Evolutionary conservation across 2,113 vertebrate species (phyloP).

Genomic region (Brachyistius frenatus): DNA sequence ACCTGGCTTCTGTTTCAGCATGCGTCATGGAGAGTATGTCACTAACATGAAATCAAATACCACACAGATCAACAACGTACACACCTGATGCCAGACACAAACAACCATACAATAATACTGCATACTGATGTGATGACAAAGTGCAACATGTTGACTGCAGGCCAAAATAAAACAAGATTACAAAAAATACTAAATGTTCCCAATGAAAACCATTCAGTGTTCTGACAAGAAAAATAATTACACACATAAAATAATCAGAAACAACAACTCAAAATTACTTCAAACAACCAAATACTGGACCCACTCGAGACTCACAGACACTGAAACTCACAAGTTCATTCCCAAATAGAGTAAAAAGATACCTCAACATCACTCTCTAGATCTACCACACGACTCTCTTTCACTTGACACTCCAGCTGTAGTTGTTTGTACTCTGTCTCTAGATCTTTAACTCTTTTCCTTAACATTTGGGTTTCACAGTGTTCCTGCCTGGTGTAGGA

Average conservation of each 20-base stretch:
- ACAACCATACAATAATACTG: slow-evolving; percentile 37
- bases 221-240: slow-evolving; percentile 40
- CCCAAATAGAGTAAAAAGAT: slow-evolving; percentile 69
- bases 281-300: slow-evolving; percentile 52
- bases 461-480: slow-evolving; percentile 87
- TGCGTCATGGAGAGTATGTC: slow-evolving; percentile 68
- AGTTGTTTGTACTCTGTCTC: slow-evolving; percentile 89
- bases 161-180: slow-evolving; percentile 40
- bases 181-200: background rate
- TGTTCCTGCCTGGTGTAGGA: slow-evolving; percentile 86
- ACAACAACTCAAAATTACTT: slow-evolving; percentile 41
- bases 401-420: slow-evolving; percentile 86
- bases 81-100: slow-evolving; percentile 50
- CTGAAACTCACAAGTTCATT: slow-evolving; percentile 72
- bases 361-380: slow-evolving; percentile 88
- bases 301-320: slow-evolving; percentile 72
- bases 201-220: slow-evolving; percentile 21
- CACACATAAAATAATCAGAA: slow-evolving; percentile 17
- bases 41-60: slow-evolving; percentile 60
- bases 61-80: slow-evolving; percentile 50
- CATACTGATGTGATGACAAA: slow-evolving; percentile 56
- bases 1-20: slow-evolving; percentile 55
- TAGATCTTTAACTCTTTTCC: slow-evolving; percentile 88
- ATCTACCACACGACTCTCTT: slow-evolving; percentile 84
- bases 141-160: slow-evolving; percentile 55